Evolutionary conservation across 1,140 invertebrate species (phyloP).

Genomic region (Eriosoma lanigerum): DNA sequence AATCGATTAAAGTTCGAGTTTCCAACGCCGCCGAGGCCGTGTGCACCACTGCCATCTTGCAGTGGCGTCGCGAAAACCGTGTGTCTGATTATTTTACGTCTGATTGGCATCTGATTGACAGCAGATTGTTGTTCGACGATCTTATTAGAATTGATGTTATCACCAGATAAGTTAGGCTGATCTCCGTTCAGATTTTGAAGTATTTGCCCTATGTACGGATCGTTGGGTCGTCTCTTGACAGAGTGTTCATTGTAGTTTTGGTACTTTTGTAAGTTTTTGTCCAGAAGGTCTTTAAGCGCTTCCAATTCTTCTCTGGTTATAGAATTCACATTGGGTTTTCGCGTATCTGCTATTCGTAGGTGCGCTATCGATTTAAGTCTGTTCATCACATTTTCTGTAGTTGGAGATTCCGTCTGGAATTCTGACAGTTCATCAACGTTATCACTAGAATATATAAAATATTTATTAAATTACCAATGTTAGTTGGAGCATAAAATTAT

Average conservation of each 20-base stretch:
- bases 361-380: constrained; percentile 25
- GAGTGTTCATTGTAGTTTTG: constrained; percentile 4
- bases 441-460: constrained; percentile 32
- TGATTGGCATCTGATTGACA: not conserved
- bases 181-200: not conserved
- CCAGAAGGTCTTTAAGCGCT: constrained; percentile 12
- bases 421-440: not conserved
- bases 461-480: not conserved
- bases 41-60: too few species aligned
- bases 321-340: not conserved
- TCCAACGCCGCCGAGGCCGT: not conserved
- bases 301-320: constrained; percentile 19
- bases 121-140: not conserved
- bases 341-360: not conserved
- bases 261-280: constrained; percentile 18
- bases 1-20: not conserved
- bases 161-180: not conserved
- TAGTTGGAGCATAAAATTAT: too few species aligned
- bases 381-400: not conserved
- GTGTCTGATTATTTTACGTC: constrained; percentile 15
- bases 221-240: not conserved
- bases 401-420: not conserved
- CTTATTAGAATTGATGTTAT: not conserved
- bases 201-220: constrained; percentile 41
- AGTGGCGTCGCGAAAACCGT: constrained; percentile 18